A percentile compares a stretch with the other conserved stretches of the same genome.
phyloP scores from a whole-genome alignment of 2,888 invertebrate genomes.

The Agriopis marginaria region DNA sequence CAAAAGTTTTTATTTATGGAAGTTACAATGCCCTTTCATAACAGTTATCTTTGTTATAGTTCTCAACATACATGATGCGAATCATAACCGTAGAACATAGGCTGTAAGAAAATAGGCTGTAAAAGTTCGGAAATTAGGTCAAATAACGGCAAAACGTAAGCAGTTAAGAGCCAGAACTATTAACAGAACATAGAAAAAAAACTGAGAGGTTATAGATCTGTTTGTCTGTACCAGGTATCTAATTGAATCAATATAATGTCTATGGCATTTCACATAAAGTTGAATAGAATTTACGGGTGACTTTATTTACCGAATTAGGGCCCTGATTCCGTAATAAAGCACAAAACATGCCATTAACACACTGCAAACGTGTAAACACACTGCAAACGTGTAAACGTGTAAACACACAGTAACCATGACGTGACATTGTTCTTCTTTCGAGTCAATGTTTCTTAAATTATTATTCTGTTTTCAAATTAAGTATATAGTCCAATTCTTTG shows the following conservation, averaged over 20 bases:
- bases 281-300: background rate
- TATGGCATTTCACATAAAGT: background rate
- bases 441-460: too few relatives aligned
- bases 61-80: conserved; percentile 7
- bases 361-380: too few relatives aligned
- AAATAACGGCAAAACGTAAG: conserved; percentile 22
- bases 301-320: too few relatives aligned
- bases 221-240: background rate
- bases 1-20: background rate
- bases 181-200: background rate
- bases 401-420: too few relatives aligned
- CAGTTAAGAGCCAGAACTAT: conserved; percentile 12
- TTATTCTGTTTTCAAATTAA: too few relatives aligned
- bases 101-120: conserved; percentile 12
- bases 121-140: conserved; percentile 28
- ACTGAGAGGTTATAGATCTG: conserved; percentile 1
- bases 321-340: too few relatives aligned
- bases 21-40: background rate
- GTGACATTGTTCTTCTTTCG: too few relatives aligned
- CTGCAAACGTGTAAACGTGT: too few relatives aligned
- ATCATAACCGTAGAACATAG: conserved; percentile 14
- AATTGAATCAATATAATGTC: background rate
- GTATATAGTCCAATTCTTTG: too few relatives aligned
- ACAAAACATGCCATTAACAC: too few relatives aligned
- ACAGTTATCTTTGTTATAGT: conserved; percentile 8